These are phyloP conservation scores for Lucifuga dentata DNA, from an alignment of 2,113 vertebrate genomes.

Conservation along the genomic window DNA sequence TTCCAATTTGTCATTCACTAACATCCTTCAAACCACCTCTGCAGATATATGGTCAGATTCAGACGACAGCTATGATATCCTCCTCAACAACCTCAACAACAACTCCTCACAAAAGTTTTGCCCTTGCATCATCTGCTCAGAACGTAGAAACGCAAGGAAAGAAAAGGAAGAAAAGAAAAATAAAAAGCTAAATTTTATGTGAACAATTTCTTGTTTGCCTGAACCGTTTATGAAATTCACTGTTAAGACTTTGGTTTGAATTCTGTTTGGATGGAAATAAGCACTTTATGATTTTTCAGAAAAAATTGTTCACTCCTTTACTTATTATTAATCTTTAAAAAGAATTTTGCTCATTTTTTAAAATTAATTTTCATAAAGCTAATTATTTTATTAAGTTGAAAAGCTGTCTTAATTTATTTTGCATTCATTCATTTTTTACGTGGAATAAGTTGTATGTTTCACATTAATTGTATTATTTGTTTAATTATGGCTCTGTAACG, in stretches of 20 bases:
- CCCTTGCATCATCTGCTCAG: conserved; percentile 41
- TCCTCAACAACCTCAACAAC: conserved; percentile 45
- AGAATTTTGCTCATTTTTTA: no score
- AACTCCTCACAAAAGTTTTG: conserved; percentile 13
- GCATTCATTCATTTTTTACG: not conserved
- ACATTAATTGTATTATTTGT: conserved; percentile 17
- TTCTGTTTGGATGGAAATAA: no score
- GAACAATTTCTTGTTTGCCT: not conserved
- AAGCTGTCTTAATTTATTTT: no score
- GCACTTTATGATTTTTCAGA: no score
- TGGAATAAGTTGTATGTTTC: not conserved
- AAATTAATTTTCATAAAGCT: no score
- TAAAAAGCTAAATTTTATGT: conserved; percentile 3
- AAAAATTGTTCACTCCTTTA: not conserved
- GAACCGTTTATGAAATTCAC: not conserved
- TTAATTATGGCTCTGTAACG: conserved; percentile 19
- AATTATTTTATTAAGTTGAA: no score
- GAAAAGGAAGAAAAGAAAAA: conserved; percentile 13
- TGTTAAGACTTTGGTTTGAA: no score
- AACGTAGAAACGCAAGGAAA: conserved; percentile 28
- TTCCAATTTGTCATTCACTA: conserved; percentile 31
- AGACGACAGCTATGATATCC: conserved; percentile 57
- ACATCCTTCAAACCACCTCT: conserved; percentile 41
- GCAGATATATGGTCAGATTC: conserved; percentile 56
- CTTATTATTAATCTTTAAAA: no score